phyloP scores from a whole-genome alignment of 2,888 invertebrate genomes.

The Tromatobia lineatoria region DNA sequence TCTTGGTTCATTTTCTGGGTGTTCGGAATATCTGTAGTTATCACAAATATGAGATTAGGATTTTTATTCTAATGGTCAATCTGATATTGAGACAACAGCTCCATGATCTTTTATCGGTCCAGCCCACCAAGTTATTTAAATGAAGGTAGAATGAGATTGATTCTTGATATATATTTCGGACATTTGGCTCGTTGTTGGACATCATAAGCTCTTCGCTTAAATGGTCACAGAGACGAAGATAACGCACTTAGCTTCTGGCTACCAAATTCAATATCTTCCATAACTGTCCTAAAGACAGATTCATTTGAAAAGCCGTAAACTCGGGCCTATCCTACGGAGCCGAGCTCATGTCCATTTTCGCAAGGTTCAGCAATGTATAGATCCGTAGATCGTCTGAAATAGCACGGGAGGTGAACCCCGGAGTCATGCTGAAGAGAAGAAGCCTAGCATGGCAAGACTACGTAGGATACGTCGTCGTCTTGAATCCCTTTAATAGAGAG shows the following conservation, averaged over 20 bases:
- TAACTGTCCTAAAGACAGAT: conserved; percentile 53
- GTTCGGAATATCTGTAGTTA: too few species aligned
- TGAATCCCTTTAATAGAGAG: conserved; percentile 72
- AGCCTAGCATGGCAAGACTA: conserved; percentile 16
- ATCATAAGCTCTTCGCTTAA: not conserved
- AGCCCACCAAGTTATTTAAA: too few species aligned
- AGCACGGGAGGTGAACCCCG: not conserved
- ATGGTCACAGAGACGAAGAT: not conserved
- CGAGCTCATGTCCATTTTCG: conserved; percentile 34
- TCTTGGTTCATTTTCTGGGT: too few species aligned
- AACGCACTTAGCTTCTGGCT: not conserved
- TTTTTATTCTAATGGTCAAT: too few species aligned
- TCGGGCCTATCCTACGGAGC: conserved; percentile 36
- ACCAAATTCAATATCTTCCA: conserved; percentile 69
- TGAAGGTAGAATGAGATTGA: too few species aligned
- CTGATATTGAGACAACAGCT: too few species aligned
- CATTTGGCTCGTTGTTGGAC: not conserved
- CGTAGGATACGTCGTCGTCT: conserved; percentile 22
- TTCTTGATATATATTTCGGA: not conserved
- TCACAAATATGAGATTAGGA: too few species aligned
- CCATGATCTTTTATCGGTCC: too few species aligned
- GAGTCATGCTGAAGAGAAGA: not conserved
- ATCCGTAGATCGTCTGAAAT: not conserved
- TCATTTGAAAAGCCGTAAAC: conserved; percentile 70
- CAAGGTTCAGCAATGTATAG: not conserved